phyloP scores from a whole-genome alignment of 53 echinoderm and acorn worm genomes.

The Hippasteria phrygiana region DNA sequence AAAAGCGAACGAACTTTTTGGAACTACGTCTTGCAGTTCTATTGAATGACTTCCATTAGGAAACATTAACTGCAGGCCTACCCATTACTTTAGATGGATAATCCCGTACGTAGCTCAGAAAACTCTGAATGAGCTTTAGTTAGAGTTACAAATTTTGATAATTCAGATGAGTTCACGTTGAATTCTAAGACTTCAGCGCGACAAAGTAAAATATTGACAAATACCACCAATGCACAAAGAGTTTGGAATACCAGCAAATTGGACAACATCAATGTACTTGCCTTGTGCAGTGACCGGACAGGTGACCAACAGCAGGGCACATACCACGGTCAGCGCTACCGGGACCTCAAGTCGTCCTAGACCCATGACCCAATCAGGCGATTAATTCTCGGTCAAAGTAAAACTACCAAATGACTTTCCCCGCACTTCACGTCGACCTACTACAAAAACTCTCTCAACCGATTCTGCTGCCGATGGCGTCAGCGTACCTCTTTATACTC shows the following conservation, averaged over 20 bases:
- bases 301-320: background rate
- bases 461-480: background rate
- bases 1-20: too few relatives aligned
- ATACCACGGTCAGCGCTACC: background rate
- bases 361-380: background rate
- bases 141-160: too few relatives aligned
- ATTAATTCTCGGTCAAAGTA: background rate
- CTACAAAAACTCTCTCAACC: background rate
- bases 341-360: background rate
- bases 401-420: background rate
- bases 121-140: too few relatives aligned
- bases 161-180: too few relatives aligned
- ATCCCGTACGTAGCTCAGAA: too few relatives aligned
- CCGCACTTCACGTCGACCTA: background rate
- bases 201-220: background rate
- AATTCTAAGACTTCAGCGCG: too few relatives aligned
- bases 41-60: too few relatives aligned
- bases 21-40: too few relatives aligned
- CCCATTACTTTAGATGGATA: too few relatives aligned
- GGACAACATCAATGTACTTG: background rate
- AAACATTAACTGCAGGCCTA: too few relatives aligned
- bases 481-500: background rate
- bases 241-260: too few relatives aligned
- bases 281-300: slow-evolving; percentile 2
- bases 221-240: background rate